Evolutionary conservation across 2,113 vertebrate species (phyloP).

Genomic region (Loxodonta africana): DNA sequence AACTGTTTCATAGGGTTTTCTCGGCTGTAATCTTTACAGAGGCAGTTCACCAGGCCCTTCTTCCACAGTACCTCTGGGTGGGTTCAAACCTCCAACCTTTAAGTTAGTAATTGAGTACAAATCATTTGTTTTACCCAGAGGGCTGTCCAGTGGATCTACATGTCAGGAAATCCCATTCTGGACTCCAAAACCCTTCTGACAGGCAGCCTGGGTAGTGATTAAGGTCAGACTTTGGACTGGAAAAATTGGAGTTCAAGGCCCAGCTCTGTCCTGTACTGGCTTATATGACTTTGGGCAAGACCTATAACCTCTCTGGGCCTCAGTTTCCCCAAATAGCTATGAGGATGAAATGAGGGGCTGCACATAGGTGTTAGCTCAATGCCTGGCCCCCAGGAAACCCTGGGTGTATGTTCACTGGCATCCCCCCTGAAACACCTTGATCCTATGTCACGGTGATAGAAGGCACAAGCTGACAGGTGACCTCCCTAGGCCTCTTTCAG

Average conservation of each 20-base stretch:
- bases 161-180: neutral
- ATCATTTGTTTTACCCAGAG: too few relatives aligned
- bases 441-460: too few relatives aligned
- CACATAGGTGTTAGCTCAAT: fast-evolving
- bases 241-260: neutral
- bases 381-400: neutral
- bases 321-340: neutral
- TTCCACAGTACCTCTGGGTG: too few relatives aligned
- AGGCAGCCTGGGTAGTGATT: neutral
- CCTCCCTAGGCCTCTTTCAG: neutral
- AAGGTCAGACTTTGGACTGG: neutral
- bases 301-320: neutral
- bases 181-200: neutral
- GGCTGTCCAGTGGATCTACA: too few relatives aligned
- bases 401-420: fast-evolving
- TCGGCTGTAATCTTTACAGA: neutral
- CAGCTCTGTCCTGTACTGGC: neutral
- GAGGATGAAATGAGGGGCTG: neutral
- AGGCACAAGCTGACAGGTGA: neutral
- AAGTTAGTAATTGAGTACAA: too few relatives aligned
- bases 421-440: fast-evolving
- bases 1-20: neutral
- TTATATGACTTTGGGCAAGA: neutral
- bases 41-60: too few relatives aligned
- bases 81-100: too few relatives aligned